phyloP scores from a whole-genome alignment of 2,113 vertebrate species.

The Centropus bengalensis region DNA sequence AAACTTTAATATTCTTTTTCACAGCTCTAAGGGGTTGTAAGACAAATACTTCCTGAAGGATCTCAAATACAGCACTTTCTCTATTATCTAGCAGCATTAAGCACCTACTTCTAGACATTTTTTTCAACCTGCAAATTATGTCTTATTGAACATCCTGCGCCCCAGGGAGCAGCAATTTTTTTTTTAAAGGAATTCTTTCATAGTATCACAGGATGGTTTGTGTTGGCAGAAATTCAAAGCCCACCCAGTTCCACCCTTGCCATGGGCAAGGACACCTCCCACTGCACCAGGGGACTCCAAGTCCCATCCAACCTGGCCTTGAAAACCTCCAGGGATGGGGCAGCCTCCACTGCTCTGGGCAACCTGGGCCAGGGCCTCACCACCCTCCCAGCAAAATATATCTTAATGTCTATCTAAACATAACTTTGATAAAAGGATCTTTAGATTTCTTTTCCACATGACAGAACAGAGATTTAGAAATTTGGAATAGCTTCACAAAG shows the following conservation, averaged over 20 bases:
- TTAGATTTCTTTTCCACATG: not conserved
- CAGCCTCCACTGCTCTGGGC: too few species aligned
- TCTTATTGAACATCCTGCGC: not conserved
- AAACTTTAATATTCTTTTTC: not conserved
- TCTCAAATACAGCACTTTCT: not conserved
- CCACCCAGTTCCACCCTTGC: too few species aligned
- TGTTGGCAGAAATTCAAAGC: too few species aligned
- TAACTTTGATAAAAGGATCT: not conserved
- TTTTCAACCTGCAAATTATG: not conserved
- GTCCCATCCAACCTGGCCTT: too few species aligned
- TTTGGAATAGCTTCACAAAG: not conserved
- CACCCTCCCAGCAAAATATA: too few species aligned
- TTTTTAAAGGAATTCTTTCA: not conserved
- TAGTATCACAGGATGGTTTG: too few species aligned
- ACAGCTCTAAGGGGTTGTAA: not conserved
- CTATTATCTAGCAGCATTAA: not conserved
- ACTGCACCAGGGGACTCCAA: too few species aligned
- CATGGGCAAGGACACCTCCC: too few species aligned
- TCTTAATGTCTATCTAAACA: too few species aligned
- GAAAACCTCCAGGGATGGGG: too few species aligned
- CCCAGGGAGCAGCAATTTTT: not conserved
- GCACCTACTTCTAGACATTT: not conserved
- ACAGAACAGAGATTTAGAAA: not conserved
- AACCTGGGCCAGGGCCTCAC: too few species aligned
- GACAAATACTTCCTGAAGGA: not conserved